Evolutionary conservation across 2,888 invertebrate genomes (phyloP).

Genomic region (Chalcis sispes): DNA sequence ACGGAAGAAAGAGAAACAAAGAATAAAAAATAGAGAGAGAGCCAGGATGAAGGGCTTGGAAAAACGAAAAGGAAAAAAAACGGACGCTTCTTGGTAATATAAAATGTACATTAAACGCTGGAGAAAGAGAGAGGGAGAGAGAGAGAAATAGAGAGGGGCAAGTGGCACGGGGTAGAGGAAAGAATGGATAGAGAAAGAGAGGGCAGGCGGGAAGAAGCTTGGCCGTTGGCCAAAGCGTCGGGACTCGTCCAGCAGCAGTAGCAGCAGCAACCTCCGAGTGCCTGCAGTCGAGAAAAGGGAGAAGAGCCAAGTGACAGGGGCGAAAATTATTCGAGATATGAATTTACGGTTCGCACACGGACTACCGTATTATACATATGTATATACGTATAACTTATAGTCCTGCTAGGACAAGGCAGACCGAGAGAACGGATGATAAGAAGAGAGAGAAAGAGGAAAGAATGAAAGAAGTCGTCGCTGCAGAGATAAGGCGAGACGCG

Average conservation of each 20-base stretch:
- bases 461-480: constrained; percentile 54
- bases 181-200: constrained; percentile 44
- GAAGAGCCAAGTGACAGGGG: constrained; percentile 60
- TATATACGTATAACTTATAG: constrained; percentile 14
- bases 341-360: constrained; percentile 67
- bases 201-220: constrained; percentile 55
- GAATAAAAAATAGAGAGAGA: constrained; percentile 35
- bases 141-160: constrained; percentile 35
- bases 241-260: neutral
- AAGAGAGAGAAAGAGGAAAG: constrained; percentile 30
- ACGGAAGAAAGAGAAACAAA: constrained; percentile 46
- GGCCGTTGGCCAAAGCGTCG: constrained; percentile 65
- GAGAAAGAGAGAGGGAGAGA: constrained; percentile 31
- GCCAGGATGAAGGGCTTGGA: constrained; percentile 1
- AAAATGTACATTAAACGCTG: constrained; percentile 59
- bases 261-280: neutral
- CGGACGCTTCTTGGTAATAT: constrained; percentile 45
- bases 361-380: neutral
- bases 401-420: neutral
- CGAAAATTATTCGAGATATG: constrained; percentile 75
- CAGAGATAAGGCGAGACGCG: constrained; percentile 60
- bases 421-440: constrained; percentile 23
- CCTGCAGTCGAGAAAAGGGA: constrained; percentile 47
- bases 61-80: constrained; percentile 18
- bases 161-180: constrained; percentile 44